These are phyloP conservation scores for Melangyna quadrimaculata DNA, from an alignment of 2,888 invertebrate species.

Conservation along the genomic window DNA sequence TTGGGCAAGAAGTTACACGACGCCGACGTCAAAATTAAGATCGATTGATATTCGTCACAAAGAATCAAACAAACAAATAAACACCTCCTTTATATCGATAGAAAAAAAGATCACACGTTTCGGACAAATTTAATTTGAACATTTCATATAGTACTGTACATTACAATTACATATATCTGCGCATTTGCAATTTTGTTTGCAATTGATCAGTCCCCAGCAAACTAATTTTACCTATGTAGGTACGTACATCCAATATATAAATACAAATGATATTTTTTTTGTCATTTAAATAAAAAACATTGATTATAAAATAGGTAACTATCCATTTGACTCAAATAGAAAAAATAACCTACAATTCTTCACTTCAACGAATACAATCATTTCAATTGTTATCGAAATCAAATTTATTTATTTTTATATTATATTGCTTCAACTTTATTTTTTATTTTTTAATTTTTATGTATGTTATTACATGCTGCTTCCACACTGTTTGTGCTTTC, in stretches of 20 bases:
- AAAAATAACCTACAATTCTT: not conserved
- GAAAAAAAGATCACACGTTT: not conserved
- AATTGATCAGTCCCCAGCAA: not conserved
- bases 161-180: no score
- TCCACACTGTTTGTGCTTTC: conserved; percentile 32
- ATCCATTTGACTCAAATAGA: not conserved
- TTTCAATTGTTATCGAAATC: conserved; percentile 39
- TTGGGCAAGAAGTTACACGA: not conserved
- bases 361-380: conserved; percentile 21
- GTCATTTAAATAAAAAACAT: not conserved
- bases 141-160: no score
- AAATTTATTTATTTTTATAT: conserved; percentile 37
- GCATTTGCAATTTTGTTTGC: not conserved
- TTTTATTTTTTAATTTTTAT: conserved; percentile 17
- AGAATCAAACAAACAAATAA: not conserved
- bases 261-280: not conserved
- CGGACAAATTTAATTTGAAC: not conserved
- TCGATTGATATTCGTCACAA: not conserved
- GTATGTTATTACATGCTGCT: conserved; percentile 27
- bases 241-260: not conserved
- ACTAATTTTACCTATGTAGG: conserved; percentile 11
- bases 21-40: not conserved
- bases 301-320: not conserved
- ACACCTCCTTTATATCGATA: not conserved
- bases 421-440: conserved; percentile 36